A percentile compares a stretch with the other conserved stretches of the same genome.
phyloP scores from a whole-genome alignment of 2,888 invertebrate species.

The Heliconius cydno region DNA sequence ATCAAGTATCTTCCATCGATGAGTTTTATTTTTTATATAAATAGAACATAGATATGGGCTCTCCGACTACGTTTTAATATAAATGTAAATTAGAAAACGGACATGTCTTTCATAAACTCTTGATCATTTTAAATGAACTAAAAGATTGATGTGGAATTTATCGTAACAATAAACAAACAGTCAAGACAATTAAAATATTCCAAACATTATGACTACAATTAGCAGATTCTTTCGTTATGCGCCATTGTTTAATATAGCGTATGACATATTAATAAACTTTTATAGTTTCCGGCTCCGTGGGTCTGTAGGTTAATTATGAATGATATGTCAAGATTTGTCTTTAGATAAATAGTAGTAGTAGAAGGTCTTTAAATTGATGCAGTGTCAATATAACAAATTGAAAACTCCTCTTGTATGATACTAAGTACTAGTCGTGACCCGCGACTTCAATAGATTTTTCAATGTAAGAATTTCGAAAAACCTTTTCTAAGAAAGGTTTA shows the following conservation, averaged over 20 bases:
- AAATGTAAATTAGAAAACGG: background rate
- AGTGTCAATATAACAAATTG: too few relatives aligned
- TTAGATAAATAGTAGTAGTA: background rate
- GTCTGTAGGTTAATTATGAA: conserved; percentile 6
- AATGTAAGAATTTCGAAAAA: too few relatives aligned
- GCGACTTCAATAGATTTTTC: too few relatives aligned
- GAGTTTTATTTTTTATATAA: too few relatives aligned
- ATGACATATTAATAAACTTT: conserved; percentile 15
- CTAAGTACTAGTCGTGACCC: too few relatives aligned
- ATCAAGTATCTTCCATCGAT: too few relatives aligned
- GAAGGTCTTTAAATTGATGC: background rate
- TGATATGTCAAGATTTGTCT: background rate
- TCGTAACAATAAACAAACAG: conserved; percentile 20
- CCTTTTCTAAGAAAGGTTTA: too few relatives aligned
- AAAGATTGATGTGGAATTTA: conserved; percentile 17
- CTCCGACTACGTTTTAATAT: background rate
- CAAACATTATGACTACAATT: conserved; percentile 22
- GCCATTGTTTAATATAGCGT: conserved; percentile 15
- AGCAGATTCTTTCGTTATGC: conserved; percentile 23
- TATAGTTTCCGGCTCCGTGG: conserved; percentile 7
- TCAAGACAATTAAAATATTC: conserved; percentile 19
- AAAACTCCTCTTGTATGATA: background rate
- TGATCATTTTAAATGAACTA: conserved; percentile 11
- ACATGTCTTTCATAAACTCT: background rate
- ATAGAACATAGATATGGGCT: too few relatives aligned